Base-by-base conservation (phyloP, 2,888 invertebrate species). In the Stenchaetothrips biformis region DNA sequence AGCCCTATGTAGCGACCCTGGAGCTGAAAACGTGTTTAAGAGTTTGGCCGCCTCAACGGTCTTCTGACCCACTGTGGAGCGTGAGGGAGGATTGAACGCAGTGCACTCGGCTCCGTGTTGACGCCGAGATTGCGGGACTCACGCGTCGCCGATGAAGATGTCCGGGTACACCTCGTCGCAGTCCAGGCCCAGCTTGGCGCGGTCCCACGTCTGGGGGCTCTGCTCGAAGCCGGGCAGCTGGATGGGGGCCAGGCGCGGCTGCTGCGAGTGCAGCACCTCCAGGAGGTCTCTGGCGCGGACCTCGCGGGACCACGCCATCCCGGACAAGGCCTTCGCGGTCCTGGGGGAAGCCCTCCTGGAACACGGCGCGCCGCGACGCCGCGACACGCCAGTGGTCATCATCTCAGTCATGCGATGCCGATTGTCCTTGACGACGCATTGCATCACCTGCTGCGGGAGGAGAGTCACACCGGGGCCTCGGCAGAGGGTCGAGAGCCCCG, bases 111-210 rank as follows among this genome's bases (percentile, higher is more conserved):
- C 4, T 37, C 37, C 37, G 4, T 4, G 53, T 53, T 16, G 53
- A 16, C 13, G 53, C 3, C 13, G 53, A 7, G 53, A 7, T 9
- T 9, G 53, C 8, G 67, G 9, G 77, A 89, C 92, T 89, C 87
- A 93, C 93, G 90, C 91, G 88, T 93, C 92, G 82, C 93, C 93
- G 83, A 93, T 91, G 84, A 89, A 92, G 83, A 93, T 88, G 83
- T 91, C 90, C 81, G 92, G 92, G 86, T 92, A 93, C 79, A 93
- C 93, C 87, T 93, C 92, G 86, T 93, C 92, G 83, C 92, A 89
- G 86, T 93, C 92, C 67, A 93, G 90, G 80, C 90, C 89, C 67
- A 74, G 67, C 67, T 25, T 21, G 21, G 21, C 7, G 21, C 67
- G 21, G 67, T 74, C 25, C 67, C 67, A 74, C 21, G 67, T 25